These are phyloP conservation scores for Apodemus speciosus DNA, from an alignment of 2,113 vertebrate genomes.

Conservation along the genomic window DNA sequence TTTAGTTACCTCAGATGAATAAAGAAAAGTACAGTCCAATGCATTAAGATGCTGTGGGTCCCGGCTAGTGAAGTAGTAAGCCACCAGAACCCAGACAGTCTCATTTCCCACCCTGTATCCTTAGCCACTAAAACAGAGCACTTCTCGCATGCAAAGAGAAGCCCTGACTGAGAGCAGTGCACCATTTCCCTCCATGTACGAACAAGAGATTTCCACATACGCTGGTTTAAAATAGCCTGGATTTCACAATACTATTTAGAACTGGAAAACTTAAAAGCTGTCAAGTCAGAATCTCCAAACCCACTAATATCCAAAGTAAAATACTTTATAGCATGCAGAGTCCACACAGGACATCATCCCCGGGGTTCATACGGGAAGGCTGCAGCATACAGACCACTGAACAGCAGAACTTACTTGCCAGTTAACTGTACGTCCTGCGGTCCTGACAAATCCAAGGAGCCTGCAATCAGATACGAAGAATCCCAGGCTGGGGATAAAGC, in stretches of 20 bases:
- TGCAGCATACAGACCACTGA: constrained; percentile 1
- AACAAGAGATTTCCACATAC: neutral
- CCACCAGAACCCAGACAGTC: neutral
- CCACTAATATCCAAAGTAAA: constrained; percentile 19
- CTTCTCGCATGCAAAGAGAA: constrained; percentile 10
- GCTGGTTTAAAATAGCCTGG: constrained; percentile 23
- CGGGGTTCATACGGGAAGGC: neutral
- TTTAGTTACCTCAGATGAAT: constrained; percentile 15
- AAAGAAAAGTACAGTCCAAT: neutral
- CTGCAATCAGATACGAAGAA: constrained; percentile 68
- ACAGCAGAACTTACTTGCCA: constrained; percentile 77
- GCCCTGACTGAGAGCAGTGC: neutral
- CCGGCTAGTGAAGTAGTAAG: constrained; percentile 10
- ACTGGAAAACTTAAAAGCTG: constrained; percentile 35
- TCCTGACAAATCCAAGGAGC: constrained; percentile 63
- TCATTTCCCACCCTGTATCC: neutral
- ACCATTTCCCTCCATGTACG: neutral
- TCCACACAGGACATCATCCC: constrained; percentile 18
- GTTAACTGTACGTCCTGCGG: constrained; percentile 57
- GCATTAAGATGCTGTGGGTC: constrained; percentile 25
- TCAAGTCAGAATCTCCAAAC: constrained; percentile 20
- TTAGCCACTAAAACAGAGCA: neutral
- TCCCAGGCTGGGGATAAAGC: neutral
- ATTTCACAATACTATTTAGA: constrained; percentile 7
- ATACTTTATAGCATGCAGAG: neutral